These are phyloP conservation scores for Protobothrops mucrosquamatus DNA, from an alignment of 2,113 vertebrate species.

Conservation along the genomic window DNA sequence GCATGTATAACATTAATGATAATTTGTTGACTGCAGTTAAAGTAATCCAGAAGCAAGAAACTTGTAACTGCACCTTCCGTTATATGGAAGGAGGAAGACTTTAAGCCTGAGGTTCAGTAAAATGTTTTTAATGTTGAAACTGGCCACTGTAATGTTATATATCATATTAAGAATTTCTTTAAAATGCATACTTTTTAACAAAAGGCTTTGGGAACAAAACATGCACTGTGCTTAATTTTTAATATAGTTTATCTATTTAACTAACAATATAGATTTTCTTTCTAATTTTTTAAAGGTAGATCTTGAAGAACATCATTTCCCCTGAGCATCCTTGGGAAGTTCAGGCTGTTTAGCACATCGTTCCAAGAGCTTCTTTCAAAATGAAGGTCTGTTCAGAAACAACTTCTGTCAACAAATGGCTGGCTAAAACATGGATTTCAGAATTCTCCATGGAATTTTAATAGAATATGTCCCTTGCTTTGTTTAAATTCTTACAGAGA, in stretches of 20 bases:
- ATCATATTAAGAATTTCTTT: slow-evolving; percentile 56
- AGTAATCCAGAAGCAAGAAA: not conserved
- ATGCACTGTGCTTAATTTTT: slow-evolving; percentile 35
- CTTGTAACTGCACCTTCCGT: not conserved
- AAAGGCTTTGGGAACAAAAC: slow-evolving; percentile 34
- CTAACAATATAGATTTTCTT: slow-evolving; percentile 15
- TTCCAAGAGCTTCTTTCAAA: slow-evolving; percentile 5
- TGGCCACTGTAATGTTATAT: slow-evolving; percentile 35
- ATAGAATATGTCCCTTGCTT: slow-evolving; percentile 38
- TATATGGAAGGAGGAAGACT: not conserved
- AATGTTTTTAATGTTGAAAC: not conserved
- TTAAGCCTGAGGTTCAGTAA: not conserved
- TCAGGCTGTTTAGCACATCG: slow-evolving; percentile 14
- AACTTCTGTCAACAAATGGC: slow-evolving; percentile 32
- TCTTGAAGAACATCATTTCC: slow-evolving; percentile 17
- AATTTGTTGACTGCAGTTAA: not conserved
- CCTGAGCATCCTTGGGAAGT: slow-evolving; percentile 41
- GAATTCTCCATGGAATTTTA: slow-evolving; percentile 41
- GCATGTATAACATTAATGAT: not conserved
- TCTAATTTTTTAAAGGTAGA: not conserved
- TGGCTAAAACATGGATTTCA: slow-evolving; percentile 36
- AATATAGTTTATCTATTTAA: slow-evolving; percentile 44
- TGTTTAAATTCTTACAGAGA: slow-evolving; percentile 51
- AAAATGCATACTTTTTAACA: slow-evolving; percentile 31
- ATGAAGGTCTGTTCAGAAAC: slow-evolving; percentile 1